These are phyloP conservation scores for Caenorhabditis zanzibari DNA, from an alignment of 2,888 invertebrate species.

Conservation along the genomic window DNA sequence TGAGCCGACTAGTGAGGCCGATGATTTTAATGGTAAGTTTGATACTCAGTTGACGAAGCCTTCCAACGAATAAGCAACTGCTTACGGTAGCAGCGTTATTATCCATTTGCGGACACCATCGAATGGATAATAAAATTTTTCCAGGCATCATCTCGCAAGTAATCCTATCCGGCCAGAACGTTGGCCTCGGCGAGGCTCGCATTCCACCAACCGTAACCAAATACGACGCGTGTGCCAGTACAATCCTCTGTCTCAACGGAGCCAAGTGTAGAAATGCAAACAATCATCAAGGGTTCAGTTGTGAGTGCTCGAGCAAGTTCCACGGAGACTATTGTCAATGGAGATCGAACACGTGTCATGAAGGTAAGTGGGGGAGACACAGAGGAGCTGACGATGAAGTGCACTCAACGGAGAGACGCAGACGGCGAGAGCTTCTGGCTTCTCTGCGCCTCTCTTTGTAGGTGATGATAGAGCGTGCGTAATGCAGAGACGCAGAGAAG, in stretches of 20 bases:
- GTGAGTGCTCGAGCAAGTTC: conserved; percentile 73
- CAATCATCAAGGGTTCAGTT: conserved; percentile 73
- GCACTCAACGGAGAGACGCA: too few relatives aligned
- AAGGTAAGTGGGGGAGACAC: conserved; percentile 60
- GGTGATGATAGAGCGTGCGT: too few relatives aligned
- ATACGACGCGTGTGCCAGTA: conserved; percentile 64
- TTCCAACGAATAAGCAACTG: too few relatives aligned
- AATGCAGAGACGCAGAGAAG: too few relatives aligned
- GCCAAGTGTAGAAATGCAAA: conserved; percentile 74
- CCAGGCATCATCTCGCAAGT: conserved; percentile 75
- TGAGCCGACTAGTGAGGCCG: conserved; percentile 41
- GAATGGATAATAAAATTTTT: neutral
- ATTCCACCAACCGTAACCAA: conserved; percentile 44
- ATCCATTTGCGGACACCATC: too few relatives aligned
- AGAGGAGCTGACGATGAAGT: too few relatives aligned
- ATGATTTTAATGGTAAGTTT: conserved; percentile 52
- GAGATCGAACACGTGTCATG: conserved; percentile 65
- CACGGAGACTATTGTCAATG: conserved; percentile 77
- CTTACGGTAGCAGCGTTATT: too few relatives aligned
- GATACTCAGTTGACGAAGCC: too few relatives aligned
- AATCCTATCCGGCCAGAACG: conserved; percentile 69
- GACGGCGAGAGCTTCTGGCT: too few relatives aligned
- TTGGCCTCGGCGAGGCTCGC: conserved; percentile 70
- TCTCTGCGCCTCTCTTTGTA: too few relatives aligned
- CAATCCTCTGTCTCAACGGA: conserved; percentile 71